Percentiles rank a stretch among this genome's conserved stretches.
phyloP scores from a whole-genome alignment of 2,888 invertebrate species.

The Crocallis elinguaria region DNA sequence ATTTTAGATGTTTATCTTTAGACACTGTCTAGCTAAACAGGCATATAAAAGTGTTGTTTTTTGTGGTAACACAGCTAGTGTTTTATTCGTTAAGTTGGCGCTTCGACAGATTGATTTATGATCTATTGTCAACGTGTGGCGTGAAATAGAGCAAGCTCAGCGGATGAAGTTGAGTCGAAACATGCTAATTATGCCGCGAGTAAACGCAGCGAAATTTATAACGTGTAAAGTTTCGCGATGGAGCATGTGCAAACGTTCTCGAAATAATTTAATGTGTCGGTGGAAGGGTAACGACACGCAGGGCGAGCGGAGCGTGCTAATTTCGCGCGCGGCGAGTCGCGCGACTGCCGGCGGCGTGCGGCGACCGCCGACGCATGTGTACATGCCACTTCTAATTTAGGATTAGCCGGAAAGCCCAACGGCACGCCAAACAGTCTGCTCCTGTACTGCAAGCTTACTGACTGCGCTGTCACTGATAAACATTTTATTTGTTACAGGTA shows the following conservation, averaged over 20 bases:
- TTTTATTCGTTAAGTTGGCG: constrained; percentile 49
- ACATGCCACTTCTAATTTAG: constrained; percentile 60
- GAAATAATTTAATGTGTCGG: constrained; percentile 62
- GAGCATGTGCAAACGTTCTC: constrained; percentile 61
- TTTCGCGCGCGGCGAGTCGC: constrained; percentile 33
- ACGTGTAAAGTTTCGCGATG: constrained; percentile 48
- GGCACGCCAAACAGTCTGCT: constrained; percentile 66
- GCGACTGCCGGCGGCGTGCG: constrained; percentile 22
- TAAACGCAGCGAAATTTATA: constrained; percentile 45
- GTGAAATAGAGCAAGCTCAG: constrained; percentile 30
- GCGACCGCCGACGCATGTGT: constrained; percentile 44
- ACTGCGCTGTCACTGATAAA: constrained; percentile 25
- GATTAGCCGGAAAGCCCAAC: constrained; percentile 52
- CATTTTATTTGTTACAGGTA: constrained; percentile 51
- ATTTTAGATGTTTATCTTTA: too few relatives aligned
- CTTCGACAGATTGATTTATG: constrained; percentile 52
- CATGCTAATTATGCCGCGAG: constrained; percentile 46
- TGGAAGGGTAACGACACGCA: constrained; percentile 48
- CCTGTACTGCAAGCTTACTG: constrained; percentile 34
- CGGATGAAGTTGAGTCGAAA: constrained; percentile 40
- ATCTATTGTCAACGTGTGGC: constrained; percentile 47
- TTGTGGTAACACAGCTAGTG: constrained; percentile 39
- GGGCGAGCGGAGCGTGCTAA: constrained; percentile 39
- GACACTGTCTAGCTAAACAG: too few relatives aligned
- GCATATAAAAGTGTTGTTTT: too few relatives aligned